A percentile compares a stretch with the other conserved stretches of the same genome.
Evolutionary conservation across 2,797 vertebrate genomes (phyloP).

Genomic region (Octomys mimax): DNA sequence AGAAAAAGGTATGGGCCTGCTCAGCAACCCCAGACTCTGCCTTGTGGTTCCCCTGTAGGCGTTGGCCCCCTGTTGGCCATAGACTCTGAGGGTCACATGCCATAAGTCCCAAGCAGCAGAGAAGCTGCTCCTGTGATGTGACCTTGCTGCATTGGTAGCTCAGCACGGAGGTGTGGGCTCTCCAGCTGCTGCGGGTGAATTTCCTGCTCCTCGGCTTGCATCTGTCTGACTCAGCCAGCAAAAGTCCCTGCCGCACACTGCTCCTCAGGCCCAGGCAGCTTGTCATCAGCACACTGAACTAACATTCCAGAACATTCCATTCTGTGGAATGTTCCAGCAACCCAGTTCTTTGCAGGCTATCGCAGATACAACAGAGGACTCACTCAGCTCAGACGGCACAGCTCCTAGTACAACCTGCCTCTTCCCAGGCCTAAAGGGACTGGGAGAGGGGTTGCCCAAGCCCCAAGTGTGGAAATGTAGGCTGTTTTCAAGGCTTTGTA

Average conservation of each 20-base stretch:
- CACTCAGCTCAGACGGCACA: not conserved
- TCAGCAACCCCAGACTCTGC: not conserved
- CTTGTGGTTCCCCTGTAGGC: rapidly evolving
- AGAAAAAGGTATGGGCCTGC: not conserved
- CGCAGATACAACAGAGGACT: not conserved
- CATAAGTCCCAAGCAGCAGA: not conserved
- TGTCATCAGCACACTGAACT: rapidly evolving
- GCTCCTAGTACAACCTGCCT: not conserved
- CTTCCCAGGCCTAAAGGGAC: not conserved
- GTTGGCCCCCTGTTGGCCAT: not conserved
- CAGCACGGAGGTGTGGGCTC: rapidly evolving
- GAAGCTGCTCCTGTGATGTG: too few relatives aligned
- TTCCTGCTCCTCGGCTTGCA: not conserved
- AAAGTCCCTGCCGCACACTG: not conserved
- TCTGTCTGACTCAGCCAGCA: not conserved
- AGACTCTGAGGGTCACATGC: not conserved
- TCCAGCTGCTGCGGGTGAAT: not conserved
- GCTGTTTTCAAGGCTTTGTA: not conserved
- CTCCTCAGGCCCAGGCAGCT: not conserved
- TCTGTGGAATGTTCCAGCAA: not conserved
- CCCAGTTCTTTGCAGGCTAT: not conserved
- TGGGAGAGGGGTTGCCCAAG: not conserved
- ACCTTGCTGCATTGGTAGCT: not conserved
- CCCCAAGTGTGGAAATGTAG: not conserved
- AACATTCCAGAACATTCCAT: not conserved